Conservation (phyloP, 37 sponge, comb jelly and placozoan species). For the Ephydatia muelleri region DNA sequence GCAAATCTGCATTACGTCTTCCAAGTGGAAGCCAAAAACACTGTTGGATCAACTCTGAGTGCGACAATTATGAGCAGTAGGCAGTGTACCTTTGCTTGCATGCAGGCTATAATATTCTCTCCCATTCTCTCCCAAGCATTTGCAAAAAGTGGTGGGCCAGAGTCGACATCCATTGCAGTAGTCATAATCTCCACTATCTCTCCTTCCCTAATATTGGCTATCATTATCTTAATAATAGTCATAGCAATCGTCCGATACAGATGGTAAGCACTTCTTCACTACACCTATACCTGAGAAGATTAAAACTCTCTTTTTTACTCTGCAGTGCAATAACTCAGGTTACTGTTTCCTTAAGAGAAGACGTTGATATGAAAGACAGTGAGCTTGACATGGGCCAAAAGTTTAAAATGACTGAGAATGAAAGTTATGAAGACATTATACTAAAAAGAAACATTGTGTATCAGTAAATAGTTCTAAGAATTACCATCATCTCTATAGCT, state of each 20-base stretch:
- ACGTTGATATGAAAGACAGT: neutral
- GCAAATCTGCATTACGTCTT: neutral
- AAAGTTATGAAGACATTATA: neutral
- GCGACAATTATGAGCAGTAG: too few relatives aligned
- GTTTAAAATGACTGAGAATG: neutral
- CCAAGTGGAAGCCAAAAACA: constrained; percentile 2
- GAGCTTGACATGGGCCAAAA: neutral
- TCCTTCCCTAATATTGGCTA: neutral
- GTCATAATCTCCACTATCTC: neutral
- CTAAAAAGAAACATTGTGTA: neutral
- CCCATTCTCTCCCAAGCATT: neutral
- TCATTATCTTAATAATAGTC: neutral
- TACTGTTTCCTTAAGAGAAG: neutral
- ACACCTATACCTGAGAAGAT: neutral
- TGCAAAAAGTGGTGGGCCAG: neutral
- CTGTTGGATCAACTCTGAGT: neutral
- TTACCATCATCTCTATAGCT: neutral
- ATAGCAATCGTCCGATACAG: neutral
- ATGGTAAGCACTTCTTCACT: neutral
- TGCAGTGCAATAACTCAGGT: neutral
- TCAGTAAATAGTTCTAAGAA: neutral
- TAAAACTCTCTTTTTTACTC: neutral
- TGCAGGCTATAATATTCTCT: neutral
- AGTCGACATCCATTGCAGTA: neutral
- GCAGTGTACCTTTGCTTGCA: too few relatives aligned